A percentile compares a stretch with the other conserved stretches of the same genome.
phyloP scores from a whole-genome alignment of 1,140 invertebrate species.

The Gryllus bimaculatus region DNA sequence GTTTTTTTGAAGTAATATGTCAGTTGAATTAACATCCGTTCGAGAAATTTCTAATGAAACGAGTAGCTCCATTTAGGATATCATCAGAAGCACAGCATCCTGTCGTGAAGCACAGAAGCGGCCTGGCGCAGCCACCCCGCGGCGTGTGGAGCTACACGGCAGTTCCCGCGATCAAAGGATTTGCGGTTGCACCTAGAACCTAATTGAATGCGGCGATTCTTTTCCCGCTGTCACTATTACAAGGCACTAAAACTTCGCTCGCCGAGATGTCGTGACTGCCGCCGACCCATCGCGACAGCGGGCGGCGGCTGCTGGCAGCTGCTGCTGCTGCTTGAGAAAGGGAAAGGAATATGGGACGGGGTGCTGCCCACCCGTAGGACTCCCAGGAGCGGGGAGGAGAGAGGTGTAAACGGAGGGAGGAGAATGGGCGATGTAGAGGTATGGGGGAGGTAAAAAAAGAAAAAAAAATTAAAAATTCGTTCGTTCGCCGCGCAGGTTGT shows the following conservation, averaged over 20 bases:
- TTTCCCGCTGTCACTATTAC: constrained; percentile 1
- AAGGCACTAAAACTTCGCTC: neutral
- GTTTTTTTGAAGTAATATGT: no score
- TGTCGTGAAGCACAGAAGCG: no score
- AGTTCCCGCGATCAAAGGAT: neutral
- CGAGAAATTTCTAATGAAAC: no score
- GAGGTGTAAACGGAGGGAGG: neutral
- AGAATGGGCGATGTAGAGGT: neutral
- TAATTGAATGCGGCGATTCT: constrained; percentile 1
- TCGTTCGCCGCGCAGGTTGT: neutral
- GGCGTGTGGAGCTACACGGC: no score
- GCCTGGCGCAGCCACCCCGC: no score
- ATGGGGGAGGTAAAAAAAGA: neutral
- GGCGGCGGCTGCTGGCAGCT: neutral
- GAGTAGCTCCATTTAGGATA: no score
- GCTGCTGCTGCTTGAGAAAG: neutral
- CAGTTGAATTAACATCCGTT: no score
- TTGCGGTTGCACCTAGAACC: neutral
- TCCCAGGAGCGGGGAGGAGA: no score
- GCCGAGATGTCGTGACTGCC: neutral
- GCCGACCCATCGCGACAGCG: neutral
- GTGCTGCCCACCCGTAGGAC: neutral
- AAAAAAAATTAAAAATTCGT: neutral
- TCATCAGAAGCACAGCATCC: no score
- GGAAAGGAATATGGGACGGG: neutral